Evolutionary conservation across 1,140 invertebrate species (phyloP), one percentile per base, ranked within the genome.

Genomic region (Caenorhabditis remanei): DNA sequence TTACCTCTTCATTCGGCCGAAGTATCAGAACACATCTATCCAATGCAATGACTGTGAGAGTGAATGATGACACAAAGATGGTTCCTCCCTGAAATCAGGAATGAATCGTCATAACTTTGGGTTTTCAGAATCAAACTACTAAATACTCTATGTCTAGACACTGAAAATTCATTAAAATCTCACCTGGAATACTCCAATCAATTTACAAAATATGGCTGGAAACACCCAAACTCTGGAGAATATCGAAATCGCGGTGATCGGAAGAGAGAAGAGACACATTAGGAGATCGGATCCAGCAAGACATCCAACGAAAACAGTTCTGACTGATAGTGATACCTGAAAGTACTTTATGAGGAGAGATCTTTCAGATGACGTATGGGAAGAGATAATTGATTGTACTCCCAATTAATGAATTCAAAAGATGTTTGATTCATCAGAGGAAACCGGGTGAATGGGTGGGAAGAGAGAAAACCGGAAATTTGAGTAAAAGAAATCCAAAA

Each of bases 151-250:
- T 65, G 8, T 16, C 21, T 65, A 40, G 21, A 61, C 21, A n/a
- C 19, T 21, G 13, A 21, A 61, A 40, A 65, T 8, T 8, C 13
- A 16, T 86, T 61, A 67, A 48, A 67, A 65, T 32, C 63, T 63
- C 41, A 92, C 91, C 84, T 92, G 91, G 75, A 92, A 93, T 13
- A 92, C 88, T 43, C 92, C 92, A 48, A 92, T 91, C 21, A 93
- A 82, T 85, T 92, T 93, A 67, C 91, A 92, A 48, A 91, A 92
- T 9, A 91, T 63, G 1, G 65, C 32, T 24, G 91, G 91, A 85
- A 92, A 92, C n/a, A 92, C 90, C 91, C 91, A 92, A 87, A 92
- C 90, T n/a, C 91, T 87, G 11, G 90, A 90, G 75, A 92, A 92
- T 32, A 93, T 92, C 11, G 89, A 89, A 41, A 93, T 86, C 9